Evolutionary conservation across 2,113 vertebrate species (phyloP), one percentile per base, ranked within the genome.

Genomic region (Casuarius casuarius): DNA sequence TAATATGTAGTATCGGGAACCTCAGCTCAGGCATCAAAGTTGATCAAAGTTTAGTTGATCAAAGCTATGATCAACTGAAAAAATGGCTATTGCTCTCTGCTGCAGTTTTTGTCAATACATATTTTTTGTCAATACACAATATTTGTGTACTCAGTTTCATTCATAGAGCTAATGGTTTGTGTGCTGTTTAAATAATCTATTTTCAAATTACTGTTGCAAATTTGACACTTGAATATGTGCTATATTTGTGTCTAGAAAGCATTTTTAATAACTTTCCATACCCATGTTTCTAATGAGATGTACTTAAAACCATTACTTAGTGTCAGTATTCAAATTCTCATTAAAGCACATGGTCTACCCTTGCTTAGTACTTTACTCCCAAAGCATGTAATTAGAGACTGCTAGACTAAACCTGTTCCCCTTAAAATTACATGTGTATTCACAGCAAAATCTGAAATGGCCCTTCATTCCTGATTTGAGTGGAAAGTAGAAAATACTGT

Each of bases 401-500:
- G 10, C 12, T 22, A 29, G 28, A 59, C 92, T 86, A 90, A 77
- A 61, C 38, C 3, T 66, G 6, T 15, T 92, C 15, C 40, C 21
- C 40, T 79, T 79, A 61, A 89, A 93, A 38, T 31, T 82, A 6
- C 4, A 1, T 44, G 14, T 71, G 26, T 62, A 49, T 73, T 91
- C 38, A 28, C 38, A 78, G 54, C 33, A 76, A 87, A 89, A 79
- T 66, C 42, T 77, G 52, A 75, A 54, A 33, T n/a, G 35, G 7
- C 38, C 44, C 28, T 90, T 94, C 31, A 3, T 83, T 97, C 59
- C 59, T 80, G 13, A 5, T 83, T 92, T 25, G 21, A 66, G 33
- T 16, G 40, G 66, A 42, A 46, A 83, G 58, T 80, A 40, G 72
- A 91, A 94, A 96, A 77, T 72, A 58, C 1, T 28, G 89, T 81